phyloP scores from a whole-genome alignment of 2,797 vertebrate species.

The Sandelia bainsii region DNA sequence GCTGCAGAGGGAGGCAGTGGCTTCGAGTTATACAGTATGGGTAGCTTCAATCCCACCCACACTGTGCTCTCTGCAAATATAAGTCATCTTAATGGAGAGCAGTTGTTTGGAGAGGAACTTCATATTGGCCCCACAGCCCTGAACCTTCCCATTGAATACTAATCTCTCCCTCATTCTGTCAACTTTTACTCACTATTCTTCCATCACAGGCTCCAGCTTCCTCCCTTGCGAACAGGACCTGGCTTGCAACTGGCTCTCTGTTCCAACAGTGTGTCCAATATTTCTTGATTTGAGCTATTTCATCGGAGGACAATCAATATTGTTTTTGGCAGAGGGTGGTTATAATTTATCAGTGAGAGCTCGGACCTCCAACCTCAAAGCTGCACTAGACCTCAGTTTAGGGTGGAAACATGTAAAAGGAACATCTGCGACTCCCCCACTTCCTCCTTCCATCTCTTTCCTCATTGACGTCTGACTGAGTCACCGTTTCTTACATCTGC shows the following conservation, averaged over 20 bases:
- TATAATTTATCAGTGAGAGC: conserved; percentile 75
- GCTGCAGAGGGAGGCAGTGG: conserved; percentile 44
- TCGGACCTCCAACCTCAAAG: conserved; percentile 64
- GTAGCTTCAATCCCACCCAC: conserved; percentile 76
- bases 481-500: not conserved
- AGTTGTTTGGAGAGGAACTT: conserved; percentile 77
- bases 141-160: conserved; percentile 71
- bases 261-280: conserved; percentile 75
- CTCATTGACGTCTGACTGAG: conserved; percentile 18
- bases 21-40: conserved; percentile 38
- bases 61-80: conserved; percentile 70
- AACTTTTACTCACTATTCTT: conserved; percentile 62
- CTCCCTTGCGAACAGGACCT: conserved; percentile 70
- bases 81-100: conserved; percentile 79
- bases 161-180: conserved; percentile 70
- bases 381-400: conserved; percentile 30
- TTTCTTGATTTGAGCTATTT: conserved; percentile 79
- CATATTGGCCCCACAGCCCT: conserved; percentile 70
- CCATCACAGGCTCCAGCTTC: conserved; percentile 71
- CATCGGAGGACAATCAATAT: conserved; percentile 78
- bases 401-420: conserved; percentile 65
- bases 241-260: conserved; percentile 56
- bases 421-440: conserved; percentile 38
- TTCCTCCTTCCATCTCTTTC: conserved; percentile 27
- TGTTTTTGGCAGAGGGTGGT: conserved; percentile 77